These are phyloP conservation scores for Carlito syrichta DNA, from an alignment of 2,113 vertebrate genomes.

Conservation along the genomic window DNA sequence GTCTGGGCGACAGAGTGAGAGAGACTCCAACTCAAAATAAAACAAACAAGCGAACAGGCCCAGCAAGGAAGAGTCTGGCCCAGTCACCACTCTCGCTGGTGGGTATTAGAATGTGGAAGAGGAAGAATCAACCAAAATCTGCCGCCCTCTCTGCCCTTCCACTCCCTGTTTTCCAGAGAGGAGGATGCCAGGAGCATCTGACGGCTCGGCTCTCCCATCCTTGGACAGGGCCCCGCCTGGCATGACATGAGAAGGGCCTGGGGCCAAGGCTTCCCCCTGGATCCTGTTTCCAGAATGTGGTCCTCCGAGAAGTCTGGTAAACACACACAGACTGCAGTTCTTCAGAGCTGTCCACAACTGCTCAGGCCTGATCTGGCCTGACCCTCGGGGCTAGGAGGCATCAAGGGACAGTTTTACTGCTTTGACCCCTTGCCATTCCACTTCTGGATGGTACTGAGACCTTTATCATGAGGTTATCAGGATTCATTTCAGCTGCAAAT, in stretches of 20 bases:
- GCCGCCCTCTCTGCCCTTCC: neutral
- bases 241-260: neutral
- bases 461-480: neutral
- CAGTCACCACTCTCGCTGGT: fast-evolving
- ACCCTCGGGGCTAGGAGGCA: neutral
- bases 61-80: fast-evolving
- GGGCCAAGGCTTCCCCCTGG: neutral
- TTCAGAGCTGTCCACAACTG: neutral
- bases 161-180: neutral
- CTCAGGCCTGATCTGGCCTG: neutral
- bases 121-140: neutral
- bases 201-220: neutral
- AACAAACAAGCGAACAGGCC: no score
- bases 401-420: neutral
- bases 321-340: neutral
- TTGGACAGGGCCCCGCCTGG: neutral
- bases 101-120: neutral
- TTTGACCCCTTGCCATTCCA: neutral
- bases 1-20: no score
- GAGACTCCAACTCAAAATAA: no score
- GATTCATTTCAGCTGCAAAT: neutral
- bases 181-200: neutral
- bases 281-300: neutral
- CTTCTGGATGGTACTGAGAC: neutral
- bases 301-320: neutral